These are phyloP conservation scores for Carposina sasakii DNA, from an alignment of 1,140 invertebrate species.

Conservation along the genomic window DNA sequence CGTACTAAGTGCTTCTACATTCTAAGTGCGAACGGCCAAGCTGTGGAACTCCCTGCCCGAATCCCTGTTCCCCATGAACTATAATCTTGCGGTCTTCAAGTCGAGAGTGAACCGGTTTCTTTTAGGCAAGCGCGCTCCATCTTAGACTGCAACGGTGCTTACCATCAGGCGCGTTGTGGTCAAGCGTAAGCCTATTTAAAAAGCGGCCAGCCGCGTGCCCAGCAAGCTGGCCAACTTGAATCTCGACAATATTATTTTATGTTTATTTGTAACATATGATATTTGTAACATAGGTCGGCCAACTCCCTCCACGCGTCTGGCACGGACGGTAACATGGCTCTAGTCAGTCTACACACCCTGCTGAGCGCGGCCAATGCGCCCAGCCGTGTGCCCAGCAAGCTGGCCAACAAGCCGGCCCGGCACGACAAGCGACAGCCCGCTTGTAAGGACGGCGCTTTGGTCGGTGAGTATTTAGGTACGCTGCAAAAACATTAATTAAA, in stretches of 20 bases:
- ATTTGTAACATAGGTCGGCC: constrained; percentile 33
- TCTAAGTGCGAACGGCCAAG: too few relatives aligned
- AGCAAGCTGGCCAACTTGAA: constrained; percentile 24
- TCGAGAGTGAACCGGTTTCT: too few relatives aligned
- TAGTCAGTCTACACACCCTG: constrained; percentile 51
- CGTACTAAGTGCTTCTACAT: too few relatives aligned
- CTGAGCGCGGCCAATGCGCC: constrained; percentile 40
- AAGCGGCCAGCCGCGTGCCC: constrained; percentile 26
- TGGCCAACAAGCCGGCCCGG: constrained; percentile 22
- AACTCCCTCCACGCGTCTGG: constrained; percentile 32
- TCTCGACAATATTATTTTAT: too few relatives aligned
- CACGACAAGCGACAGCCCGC: constrained; percentile 21
- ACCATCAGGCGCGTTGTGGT: too few relatives aligned
- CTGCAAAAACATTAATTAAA: neutral
- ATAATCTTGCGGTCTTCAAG: too few relatives aligned
- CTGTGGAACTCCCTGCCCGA: too few relatives aligned
- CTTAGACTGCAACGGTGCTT: too few relatives aligned
- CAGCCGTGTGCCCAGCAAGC: constrained; percentile 24
- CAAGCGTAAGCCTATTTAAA: too few relatives aligned
- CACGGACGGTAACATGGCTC: constrained; percentile 41
- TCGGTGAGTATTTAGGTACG: constrained; percentile 20
- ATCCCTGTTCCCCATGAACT: too few relatives aligned
- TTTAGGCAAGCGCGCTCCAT: too few relatives aligned
- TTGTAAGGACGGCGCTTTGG: constrained; percentile 32
- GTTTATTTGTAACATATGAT: too few relatives aligned